Conservation (phyloP, 2,113 vertebrate species). For the Poeciliopsis occidentalis region DNA sequence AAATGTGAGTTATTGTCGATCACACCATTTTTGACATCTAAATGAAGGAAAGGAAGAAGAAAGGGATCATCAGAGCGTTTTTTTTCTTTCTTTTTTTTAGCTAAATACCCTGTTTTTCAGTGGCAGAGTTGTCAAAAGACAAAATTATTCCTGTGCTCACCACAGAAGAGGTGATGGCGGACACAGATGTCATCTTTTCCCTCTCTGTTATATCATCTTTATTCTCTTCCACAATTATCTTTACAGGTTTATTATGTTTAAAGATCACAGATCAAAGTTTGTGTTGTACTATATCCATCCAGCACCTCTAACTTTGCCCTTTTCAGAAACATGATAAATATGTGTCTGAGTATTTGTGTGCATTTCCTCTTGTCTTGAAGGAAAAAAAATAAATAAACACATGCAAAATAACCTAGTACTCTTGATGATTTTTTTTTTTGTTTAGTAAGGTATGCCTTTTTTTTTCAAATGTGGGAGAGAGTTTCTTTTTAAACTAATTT, state of each 20-base stretch:
- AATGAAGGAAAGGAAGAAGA: constrained; percentile 43
- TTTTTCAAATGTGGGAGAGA: constrained; percentile 69
- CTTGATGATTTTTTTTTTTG: constrained; percentile 62
- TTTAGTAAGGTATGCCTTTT: constrained; percentile 71
- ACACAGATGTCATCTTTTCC: constrained; percentile 28
- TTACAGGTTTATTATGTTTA: constrained; percentile 65
- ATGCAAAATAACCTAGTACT: constrained; percentile 82
- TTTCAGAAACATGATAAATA: constrained; percentile 55
- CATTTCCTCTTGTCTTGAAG: constrained; percentile 67
- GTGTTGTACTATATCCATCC: constrained; percentile 69
- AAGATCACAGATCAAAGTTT: constrained; percentile 68
- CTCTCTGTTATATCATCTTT: constrained; percentile 53
- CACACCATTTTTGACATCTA: constrained; percentile 43
- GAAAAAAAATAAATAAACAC: constrained; percentile 71
- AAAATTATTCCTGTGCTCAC: constrained; percentile 39
- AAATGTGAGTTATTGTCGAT: constrained; percentile 23
- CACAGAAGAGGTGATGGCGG: constrained; percentile 24
- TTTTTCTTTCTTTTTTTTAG: constrained; percentile 29
- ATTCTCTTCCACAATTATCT: constrained; percentile 45
- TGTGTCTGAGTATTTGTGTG: constrained; percentile 59
- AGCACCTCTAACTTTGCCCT: constrained; percentile 35
- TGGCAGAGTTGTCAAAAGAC: constrained; percentile 57
- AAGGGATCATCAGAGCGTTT: constrained; percentile 32
- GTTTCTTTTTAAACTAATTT: constrained; percentile 74
- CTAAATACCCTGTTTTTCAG: constrained; percentile 80